Conservation (phyloP, 2,797 vertebrate species). For the Pseudotriccus pelzelni region DNA sequence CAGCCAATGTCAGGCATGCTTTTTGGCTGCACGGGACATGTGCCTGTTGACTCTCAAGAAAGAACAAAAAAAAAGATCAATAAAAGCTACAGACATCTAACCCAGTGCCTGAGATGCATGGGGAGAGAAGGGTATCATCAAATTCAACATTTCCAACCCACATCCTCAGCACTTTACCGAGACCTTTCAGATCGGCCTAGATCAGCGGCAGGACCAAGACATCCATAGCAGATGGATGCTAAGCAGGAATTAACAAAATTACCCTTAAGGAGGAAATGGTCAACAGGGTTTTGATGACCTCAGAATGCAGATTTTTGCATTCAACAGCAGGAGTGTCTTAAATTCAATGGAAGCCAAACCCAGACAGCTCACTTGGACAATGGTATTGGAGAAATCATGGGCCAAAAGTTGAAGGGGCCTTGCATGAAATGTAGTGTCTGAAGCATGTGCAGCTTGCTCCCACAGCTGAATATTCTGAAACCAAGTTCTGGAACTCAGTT, state of each 20-base stretch:
- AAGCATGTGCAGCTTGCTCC: not conserved
- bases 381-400: not conserved
- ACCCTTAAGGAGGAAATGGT: not conserved
- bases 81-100: not conserved
- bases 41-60: not conserved
- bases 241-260: not conserved
- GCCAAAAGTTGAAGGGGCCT: not conserved
- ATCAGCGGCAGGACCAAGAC: not conserved
- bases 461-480: not conserved
- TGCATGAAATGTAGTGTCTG: not conserved
- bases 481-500: not conserved
- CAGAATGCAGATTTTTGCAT: not conserved
- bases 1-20: fast-evolving
- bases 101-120: fast-evolving
- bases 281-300: not conserved
- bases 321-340: not conserved
- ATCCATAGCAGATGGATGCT: not conserved
- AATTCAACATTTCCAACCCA: not conserved
- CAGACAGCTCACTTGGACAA: not conserved
- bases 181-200: not conserved
- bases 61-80: not conserved
- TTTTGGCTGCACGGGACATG: not conserved
- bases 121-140: not conserved
- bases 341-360: not conserved
- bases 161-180: not conserved